These are phyloP conservation scores for Eufriesea mexicana DNA, from an alignment of 1,140 invertebrate genomes.

Conservation along the genomic window DNA sequence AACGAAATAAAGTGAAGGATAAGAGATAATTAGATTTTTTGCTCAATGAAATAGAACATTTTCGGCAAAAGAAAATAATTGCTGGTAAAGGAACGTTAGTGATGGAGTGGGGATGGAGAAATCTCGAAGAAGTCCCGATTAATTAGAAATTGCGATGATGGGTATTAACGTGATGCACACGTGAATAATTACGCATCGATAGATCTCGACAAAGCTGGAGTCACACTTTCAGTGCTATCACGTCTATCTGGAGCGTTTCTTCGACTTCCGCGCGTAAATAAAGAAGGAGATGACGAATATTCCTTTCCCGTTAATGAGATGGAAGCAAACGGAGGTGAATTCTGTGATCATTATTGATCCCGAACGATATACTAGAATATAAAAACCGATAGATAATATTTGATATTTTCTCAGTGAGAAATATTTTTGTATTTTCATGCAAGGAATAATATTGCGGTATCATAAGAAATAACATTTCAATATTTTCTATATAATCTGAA, in stretches of 20 bases:
- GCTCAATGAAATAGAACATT: not conserved
- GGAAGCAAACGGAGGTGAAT: not conserved
- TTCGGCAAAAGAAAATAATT: not conserved
- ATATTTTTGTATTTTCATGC: too few species aligned
- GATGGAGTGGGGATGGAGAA: not conserved
- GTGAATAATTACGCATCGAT: slow-evolving; percentile 25
- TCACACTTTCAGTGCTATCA: not conserved
- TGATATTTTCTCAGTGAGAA: too few species aligned
- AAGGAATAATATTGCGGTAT: too few species aligned
- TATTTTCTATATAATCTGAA: too few species aligned
- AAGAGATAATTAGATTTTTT: not conserved
- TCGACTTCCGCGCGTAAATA: not conserved
- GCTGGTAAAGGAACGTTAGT: too few species aligned
- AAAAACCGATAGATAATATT: too few species aligned
- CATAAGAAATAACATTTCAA: too few species aligned
- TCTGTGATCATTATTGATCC: not conserved
- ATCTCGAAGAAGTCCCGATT: not conserved
- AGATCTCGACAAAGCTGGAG: not conserved
- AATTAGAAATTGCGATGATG: slow-evolving; percentile 20
- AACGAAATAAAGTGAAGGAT: not conserved
- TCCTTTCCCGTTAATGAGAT: not conserved
- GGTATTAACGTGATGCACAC: not conserved
- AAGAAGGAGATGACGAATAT: not conserved
- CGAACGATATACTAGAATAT: not conserved
- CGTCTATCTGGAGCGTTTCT: not conserved